phyloP scores from a whole-genome alignment of 2,113 vertebrate species.

The Percopsis transmontana region DNA sequence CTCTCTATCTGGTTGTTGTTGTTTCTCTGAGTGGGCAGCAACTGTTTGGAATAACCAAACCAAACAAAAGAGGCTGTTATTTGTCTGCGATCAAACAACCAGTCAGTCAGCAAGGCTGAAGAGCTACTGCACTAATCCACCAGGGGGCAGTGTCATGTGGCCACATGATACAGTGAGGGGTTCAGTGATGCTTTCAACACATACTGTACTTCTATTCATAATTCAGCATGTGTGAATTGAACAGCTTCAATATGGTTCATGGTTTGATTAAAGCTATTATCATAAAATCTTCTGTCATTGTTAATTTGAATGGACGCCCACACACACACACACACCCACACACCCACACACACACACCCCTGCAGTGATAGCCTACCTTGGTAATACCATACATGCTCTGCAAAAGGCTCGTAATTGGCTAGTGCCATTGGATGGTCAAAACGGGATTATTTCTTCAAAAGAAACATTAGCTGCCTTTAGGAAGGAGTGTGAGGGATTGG shows the following conservation, averaged over 20 bases:
- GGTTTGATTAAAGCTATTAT: background rate
- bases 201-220: background rate
- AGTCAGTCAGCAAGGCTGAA: slow-evolving; percentile 1
- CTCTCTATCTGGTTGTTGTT: slow-evolving; percentile 3
- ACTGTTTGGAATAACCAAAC: slow-evolving; percentile 48
- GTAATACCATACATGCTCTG: slow-evolving; percentile 67
- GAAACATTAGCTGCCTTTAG: slow-evolving; percentile 75
- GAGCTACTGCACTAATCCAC: slow-evolving; percentile 48
- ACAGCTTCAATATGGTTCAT: no score
- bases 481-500: slow-evolving; percentile 70
- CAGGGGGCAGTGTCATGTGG: slow-evolving; percentile 64
- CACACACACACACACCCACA: no score
- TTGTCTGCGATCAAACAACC: slow-evolving; percentile 41
- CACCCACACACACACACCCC: background rate
- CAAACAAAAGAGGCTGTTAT: slow-evolving; percentile 50
- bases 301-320: no score
- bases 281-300: no score
- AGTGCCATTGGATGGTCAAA: slow-evolving; percentile 67
- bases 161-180: slow-evolving; percentile 16
- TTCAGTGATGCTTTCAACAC: background rate
- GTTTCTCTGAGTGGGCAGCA: slow-evolving; percentile 21
- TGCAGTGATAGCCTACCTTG: slow-evolving; percentile 48
- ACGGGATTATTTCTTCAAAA: slow-evolving; percentile 77
- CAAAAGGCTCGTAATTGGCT: slow-evolving; percentile 64
- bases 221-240: background rate